Evolutionary conservation across 2,797 vertebrate genomes (phyloP).

Genomic region (Ispidina picta): DNA sequence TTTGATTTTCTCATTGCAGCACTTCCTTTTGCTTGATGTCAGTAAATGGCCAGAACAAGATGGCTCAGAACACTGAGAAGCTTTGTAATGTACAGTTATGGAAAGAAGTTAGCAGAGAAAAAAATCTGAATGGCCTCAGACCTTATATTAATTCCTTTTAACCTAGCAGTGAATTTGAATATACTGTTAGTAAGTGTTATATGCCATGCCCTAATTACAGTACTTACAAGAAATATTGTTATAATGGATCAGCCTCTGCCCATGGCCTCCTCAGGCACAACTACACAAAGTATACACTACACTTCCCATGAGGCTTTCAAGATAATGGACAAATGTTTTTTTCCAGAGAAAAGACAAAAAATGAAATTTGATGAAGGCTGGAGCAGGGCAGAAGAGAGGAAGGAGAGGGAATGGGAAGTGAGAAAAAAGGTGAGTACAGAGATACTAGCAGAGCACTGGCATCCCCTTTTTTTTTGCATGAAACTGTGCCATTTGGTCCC

Average conservation of each 20-base stretch:
- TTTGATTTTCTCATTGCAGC: neutral
- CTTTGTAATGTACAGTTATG: neutral
- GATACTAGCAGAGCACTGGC: neutral
- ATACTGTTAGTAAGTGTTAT: neutral
- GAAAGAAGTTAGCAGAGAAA: neutral
- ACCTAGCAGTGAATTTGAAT: neutral
- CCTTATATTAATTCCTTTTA: neutral
- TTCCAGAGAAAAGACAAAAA: neutral
- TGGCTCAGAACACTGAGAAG: neutral
- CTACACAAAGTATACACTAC: neutral
- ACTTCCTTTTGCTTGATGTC: neutral
- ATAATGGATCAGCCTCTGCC: neutral
- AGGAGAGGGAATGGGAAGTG: neutral
- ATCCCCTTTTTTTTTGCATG: neutral
- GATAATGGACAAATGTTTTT: neutral
- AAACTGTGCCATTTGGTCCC: rapidly evolving
- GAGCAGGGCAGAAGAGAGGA: neutral
- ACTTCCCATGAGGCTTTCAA: neutral
- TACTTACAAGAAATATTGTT: neutral
- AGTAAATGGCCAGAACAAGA: neutral
- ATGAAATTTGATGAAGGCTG: neutral
- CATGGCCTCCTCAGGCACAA: neutral
- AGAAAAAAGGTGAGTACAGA: neutral
- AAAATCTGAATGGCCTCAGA: neutral
- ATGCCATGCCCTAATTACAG: neutral